A percentile compares a stretch with the other conserved stretches of the same genome.
Evolutionary conservation across 2,113 vertebrate genomes (phyloP).

Genomic region (Micronycteris hirsuta): DNA sequence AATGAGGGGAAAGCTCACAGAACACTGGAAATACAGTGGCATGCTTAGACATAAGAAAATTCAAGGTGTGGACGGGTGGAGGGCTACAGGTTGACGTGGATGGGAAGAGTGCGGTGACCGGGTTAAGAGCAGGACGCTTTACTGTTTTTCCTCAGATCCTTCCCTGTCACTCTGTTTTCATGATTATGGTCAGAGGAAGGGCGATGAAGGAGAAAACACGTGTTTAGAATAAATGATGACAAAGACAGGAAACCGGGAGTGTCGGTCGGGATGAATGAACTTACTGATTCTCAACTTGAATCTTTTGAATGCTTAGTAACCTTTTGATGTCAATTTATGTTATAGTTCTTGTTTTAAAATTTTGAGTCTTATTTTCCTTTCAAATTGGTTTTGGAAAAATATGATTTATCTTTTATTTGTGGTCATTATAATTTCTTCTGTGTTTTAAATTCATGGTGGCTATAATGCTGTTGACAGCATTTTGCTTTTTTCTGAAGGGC

Average conservation of each 20-base stretch:
- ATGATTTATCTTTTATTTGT: not conserved
- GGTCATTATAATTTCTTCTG: not conserved
- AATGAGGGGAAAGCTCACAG: not conserved
- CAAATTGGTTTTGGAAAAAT: not conserved
- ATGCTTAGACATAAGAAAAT: not conserved
- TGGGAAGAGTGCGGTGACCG: not conserved
- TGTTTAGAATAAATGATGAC: not conserved
- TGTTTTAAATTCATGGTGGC: not conserved
- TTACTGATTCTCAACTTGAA: not conserved
- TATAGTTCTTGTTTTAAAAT: not conserved
- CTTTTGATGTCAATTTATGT: not conserved
- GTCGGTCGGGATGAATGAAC: not conserved
- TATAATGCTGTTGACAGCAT: not conserved
- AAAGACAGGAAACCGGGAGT: not conserved
- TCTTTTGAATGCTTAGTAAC: not conserved
- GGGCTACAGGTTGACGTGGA: accelerated
- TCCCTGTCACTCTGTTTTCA: not conserved
- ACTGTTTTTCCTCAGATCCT: accelerated
- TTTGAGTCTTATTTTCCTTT: not conserved
- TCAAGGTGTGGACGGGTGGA: not conserved
- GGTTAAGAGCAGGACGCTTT: not conserved
- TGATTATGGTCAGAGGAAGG: not conserved
- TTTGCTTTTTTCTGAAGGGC: not conserved
- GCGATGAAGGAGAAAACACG: not conserved
- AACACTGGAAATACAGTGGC: not conserved